Conservation (phyloP, 2,888 invertebrate genomes). For the Drosophila peninsularis region DNA sequence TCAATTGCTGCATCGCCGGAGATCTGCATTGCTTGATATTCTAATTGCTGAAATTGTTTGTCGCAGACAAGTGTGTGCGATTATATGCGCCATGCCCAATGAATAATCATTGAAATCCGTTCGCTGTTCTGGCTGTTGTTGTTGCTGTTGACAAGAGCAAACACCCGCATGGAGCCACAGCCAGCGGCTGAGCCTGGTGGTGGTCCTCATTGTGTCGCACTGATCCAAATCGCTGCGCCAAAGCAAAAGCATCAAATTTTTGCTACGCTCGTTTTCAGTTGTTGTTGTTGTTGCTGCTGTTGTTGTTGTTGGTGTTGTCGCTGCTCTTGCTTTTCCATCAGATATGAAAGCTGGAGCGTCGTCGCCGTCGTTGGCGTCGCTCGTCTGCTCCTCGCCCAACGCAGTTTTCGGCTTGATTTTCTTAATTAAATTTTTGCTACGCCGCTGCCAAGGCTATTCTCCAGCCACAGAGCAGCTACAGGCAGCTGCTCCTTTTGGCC, state of each 20-base stretch:
- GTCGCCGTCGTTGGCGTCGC: slow-evolving; percentile 61
- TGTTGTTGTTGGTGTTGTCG: slow-evolving; percentile 56
- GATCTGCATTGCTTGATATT: slow-evolving; percentile 80
- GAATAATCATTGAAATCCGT: slow-evolving; percentile 76
- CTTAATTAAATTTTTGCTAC: slow-evolving; percentile 81
- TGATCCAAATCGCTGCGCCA: slow-evolving; percentile 68
- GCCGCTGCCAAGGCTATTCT: slow-evolving; percentile 72
- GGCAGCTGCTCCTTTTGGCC: slow-evolving; percentile 42
- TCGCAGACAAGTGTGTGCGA: slow-evolving; percentile 72
- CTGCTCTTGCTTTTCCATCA: slow-evolving; percentile 76
- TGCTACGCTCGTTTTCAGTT: slow-evolving; percentile 73
- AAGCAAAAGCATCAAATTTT: slow-evolving; percentile 75
- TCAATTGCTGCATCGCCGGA: slow-evolving; percentile 69
- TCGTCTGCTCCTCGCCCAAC: slow-evolving; percentile 66
- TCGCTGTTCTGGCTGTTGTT: slow-evolving; percentile 20
- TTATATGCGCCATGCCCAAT: slow-evolving; percentile 73
- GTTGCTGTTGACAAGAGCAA: slow-evolving; percentile 57
- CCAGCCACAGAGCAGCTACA: slow-evolving; percentile 28
- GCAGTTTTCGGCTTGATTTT: slow-evolving; percentile 79
- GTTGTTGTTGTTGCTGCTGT: slow-evolving; percentile 39
- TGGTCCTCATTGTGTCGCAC: slow-evolving; percentile 78
- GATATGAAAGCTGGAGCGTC: slow-evolving; percentile 80
- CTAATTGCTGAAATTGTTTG: slow-evolving; percentile 81
- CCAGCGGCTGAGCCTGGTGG: slow-evolving; percentile 65
- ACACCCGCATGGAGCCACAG: slow-evolving; percentile 61